Conservation (phyloP, 2,113 vertebrate species). For the Oreochromis spilurus region DNA sequence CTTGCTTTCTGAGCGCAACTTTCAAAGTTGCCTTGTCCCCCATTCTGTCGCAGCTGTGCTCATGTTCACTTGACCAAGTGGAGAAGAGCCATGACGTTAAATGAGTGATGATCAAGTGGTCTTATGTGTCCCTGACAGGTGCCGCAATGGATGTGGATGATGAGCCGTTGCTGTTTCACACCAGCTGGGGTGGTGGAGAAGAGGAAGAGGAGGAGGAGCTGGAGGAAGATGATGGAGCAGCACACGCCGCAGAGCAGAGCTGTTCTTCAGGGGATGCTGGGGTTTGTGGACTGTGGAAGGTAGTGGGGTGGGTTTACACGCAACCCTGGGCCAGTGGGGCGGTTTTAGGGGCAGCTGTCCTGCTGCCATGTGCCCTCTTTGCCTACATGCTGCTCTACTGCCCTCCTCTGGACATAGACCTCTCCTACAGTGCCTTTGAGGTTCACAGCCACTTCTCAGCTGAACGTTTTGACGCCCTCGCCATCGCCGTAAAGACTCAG, state of each 20-base stretch:
- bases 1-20: conserved; percentile 19
- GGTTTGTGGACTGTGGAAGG: conserved; percentile 80
- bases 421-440: conserved; percentile 97
- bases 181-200: conserved; percentile 75
- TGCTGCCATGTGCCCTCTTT: conserved; percentile 82
- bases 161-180: conserved; percentile 83
- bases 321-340: conserved; percentile 81
- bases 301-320: conserved; percentile 88
- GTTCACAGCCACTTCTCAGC: conserved; percentile 95
- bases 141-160: conserved; percentile 86
- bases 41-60: not conserved
- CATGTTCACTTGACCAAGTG: not conserved
- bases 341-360: conserved; percentile 80
- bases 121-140: conserved; percentile 49
- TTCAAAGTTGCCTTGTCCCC: conserved; percentile 29
- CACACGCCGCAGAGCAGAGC: conserved; percentile 27
- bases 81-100: not conserved
- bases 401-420: conserved; percentile 93
- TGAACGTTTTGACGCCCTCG: conserved; percentile 87
- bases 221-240: conserved; percentile 65
- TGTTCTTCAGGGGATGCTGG: conserved; percentile 8
- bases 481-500: conserved; percentile 89
- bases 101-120: conserved; percentile 19
- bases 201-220: conserved; percentile 66
- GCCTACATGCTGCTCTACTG: conserved; percentile 89